These are phyloP conservation scores for Palythoa grandis DNA, from an alignment of 92 coral and sea anemone species.

Conservation along the genomic window DNA sequence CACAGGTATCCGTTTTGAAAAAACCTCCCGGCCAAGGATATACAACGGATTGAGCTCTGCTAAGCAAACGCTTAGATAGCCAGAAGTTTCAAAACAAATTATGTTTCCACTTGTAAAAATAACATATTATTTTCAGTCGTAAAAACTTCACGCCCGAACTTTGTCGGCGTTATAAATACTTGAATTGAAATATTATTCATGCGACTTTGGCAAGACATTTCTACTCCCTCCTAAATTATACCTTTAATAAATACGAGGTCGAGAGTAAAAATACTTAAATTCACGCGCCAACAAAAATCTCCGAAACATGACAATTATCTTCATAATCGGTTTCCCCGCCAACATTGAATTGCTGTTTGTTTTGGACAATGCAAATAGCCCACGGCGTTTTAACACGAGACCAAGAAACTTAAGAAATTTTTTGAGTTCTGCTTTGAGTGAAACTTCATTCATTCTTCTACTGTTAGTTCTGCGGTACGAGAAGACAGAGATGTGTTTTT, in stretches of 20 bases:
- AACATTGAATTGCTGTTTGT: not conserved
- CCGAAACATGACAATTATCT: not conserved
- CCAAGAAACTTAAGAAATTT: too few species aligned
- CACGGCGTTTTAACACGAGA: too few species aligned
- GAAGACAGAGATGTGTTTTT: too few species aligned
- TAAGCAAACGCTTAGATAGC: not conserved
- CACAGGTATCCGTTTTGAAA: not conserved
- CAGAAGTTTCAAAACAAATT: not conserved
- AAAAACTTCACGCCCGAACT: conserved; percentile 5
- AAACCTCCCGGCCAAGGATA: conserved; percentile 14
- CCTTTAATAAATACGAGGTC: conserved; percentile 36
- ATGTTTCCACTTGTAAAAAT: not conserved
- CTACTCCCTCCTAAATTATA: conserved; percentile 19
- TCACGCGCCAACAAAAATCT: conserved; percentile 9
- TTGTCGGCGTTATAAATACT: conserved; percentile 32
- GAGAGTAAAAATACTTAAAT: conserved; percentile 13
- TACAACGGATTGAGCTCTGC: conserved; percentile 9
- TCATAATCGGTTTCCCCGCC: conserved; percentile 3
- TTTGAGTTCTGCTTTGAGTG: too few species aligned
- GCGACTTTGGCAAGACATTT: not conserved
- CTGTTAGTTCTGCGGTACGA: too few species aligned
- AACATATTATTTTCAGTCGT: conserved; percentile 2
- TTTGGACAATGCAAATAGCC: not conserved
- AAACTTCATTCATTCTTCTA: too few species aligned
- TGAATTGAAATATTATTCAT: conserved; percentile 34